Base-by-base conservation (phyloP, 2,797 vertebrate species). In the Spinibarbus caldwelli region DNA sequence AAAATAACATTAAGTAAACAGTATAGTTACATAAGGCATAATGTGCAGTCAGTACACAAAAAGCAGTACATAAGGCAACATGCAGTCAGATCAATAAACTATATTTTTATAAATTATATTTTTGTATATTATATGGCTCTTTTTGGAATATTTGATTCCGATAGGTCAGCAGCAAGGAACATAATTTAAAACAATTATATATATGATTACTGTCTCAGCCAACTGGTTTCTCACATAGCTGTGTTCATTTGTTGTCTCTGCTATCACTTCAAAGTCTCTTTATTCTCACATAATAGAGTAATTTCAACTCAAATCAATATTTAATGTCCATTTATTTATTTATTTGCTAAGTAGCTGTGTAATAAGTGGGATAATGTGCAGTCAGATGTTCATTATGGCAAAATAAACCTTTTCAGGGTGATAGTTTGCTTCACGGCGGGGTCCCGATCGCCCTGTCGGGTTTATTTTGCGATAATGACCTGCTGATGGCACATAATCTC, bases 321-420 rank as follows among this genome's bases (percentile, higher is more conserved):
- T 45, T 79, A 17, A 64, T 79, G 41, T 31, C 59, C n/a, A 45
- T 78, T 38, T 38, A 57, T 77, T 59, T 77, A 29, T 78, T 77
- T 59, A n/a, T 59, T 26, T 78, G 23, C 4, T 59, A 43, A 78
- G 54, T 78, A 29, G 76, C 54, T 78, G 54, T 78, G 76, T 43
- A 62, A 62, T 62, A 78, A 62, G 54, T 78, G 54, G 34, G 36
- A 78, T 59, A 19, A 59, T 43, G 54, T 78, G 14, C 34, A 47
- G 77, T 66, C 26, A 47, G 17, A 45, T 64, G 59, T 59, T 31
- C 41, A 66, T 79, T 79, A 79, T 45, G 1, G 2, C 57, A 45
- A 79, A 79, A 79, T 31, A 79, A 79, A 23, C 38, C 54, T 62
- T 62, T 41, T 78, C 36, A 78, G 52, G 23, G 36, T 11, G 23